These are phyloP conservation scores for Tribolium castaneum DNA, from an alignment of 1,140 invertebrate species.

Conservation along the genomic window DNA sequence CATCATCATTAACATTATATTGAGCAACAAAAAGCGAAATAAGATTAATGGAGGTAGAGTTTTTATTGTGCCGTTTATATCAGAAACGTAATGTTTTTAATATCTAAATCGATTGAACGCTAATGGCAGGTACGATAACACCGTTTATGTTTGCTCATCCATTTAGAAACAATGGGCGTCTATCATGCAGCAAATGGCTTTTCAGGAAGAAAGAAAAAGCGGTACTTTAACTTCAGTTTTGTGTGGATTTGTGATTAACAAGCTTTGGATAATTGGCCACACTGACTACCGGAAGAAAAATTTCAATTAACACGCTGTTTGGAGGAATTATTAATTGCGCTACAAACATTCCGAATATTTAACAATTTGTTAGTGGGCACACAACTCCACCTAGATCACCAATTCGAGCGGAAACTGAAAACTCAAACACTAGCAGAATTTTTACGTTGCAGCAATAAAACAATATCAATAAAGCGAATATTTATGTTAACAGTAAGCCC, in stretches of 20 bases:
- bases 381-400: neutral
- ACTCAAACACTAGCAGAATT: neutral
- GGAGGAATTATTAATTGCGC: conserved; percentile 10
- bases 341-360: neutral
- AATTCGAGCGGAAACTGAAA: neutral
- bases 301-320: conserved; percentile 19
- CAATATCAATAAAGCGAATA: too few relatives aligned
- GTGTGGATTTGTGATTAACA: conserved; percentile 34
- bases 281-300: conserved; percentile 39
- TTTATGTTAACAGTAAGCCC: too few relatives aligned
- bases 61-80: conserved; percentile 34
- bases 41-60: conserved; percentile 22
- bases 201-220: conserved; percentile 35
- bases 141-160: conserved; percentile 42
- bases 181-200: conserved; percentile 42
- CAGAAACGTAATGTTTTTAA: conserved; percentile 28
- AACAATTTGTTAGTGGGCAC: neutral
- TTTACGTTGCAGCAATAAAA: neutral
- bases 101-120: conserved; percentile 42
- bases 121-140: conserved; percentile 43
- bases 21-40: conserved; percentile 25
- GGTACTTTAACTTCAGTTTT: conserved; percentile 21
- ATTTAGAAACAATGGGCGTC: conserved; percentile 43
- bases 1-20: conserved; percentile 35
- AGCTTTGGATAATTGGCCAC: conserved; percentile 24